phyloP scores from a whole-genome alignment of 2,113 vertebrate genomes.

The Strix uralensis region DNA sequence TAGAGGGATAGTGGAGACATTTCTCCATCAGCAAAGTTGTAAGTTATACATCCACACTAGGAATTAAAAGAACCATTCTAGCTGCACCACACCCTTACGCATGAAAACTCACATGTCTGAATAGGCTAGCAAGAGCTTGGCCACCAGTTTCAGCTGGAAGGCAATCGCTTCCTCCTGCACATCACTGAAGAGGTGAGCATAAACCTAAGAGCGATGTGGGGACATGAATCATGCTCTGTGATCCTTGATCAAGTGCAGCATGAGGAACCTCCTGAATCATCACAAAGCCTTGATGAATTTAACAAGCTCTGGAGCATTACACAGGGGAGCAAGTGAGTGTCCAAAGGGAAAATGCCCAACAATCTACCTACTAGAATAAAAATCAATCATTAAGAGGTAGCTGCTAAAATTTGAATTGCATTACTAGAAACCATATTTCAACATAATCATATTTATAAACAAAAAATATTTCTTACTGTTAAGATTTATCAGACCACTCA shows the following conservation, averaged over 20 bases:
- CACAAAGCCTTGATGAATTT: background rate
- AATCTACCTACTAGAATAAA: background rate
- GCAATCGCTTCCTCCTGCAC: background rate
- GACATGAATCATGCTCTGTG: background rate
- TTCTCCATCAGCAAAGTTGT: background rate
- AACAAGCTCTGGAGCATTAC: background rate
- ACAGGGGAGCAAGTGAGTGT: rapidly evolving
- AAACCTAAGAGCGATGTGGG: background rate
- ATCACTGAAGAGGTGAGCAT: background rate
- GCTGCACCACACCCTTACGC: background rate
- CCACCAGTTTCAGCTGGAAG: background rate
- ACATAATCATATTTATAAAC: background rate
- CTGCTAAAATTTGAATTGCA: background rate
- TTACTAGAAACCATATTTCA: background rate
- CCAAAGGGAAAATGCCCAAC: background rate
- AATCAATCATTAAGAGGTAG: background rate
- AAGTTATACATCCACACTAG: background rate
- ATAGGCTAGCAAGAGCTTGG: background rate
- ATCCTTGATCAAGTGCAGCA: background rate
- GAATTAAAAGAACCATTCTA: background rate
- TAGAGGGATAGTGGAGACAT: rapidly evolving
- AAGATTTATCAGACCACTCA: background rate
- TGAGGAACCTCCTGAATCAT: background rate
- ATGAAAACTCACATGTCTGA: background rate
- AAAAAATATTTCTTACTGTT: background rate